Conservation (phyloP, 1,140 invertebrate genomes). For the Mactra quadrangularis region DNA sequence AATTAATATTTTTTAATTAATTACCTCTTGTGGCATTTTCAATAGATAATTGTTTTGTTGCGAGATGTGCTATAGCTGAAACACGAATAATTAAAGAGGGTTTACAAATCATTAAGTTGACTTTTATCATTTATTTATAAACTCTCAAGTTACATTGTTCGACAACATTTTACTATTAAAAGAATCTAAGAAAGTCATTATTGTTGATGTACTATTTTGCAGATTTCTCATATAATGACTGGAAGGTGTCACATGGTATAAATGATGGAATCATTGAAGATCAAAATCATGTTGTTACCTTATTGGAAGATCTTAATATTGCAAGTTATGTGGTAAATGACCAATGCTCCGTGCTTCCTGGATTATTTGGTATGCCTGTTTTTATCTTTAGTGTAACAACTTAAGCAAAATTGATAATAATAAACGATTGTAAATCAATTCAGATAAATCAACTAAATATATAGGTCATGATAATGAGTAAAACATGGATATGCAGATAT, state of each 20-base stretch:
- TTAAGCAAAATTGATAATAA: background rate
- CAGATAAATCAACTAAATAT: background rate
- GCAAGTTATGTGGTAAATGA: background rate
- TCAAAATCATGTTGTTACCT: background rate
- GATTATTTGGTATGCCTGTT: background rate
- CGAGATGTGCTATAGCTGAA: too few species aligned
- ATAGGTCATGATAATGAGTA: background rate
- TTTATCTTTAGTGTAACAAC: background rate
- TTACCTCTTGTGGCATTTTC: too few species aligned
- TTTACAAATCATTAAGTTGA: too few species aligned
- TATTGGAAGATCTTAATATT: slow-evolving; percentile 12
- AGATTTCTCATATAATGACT: slow-evolving; percentile 9
- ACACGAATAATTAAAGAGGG: too few species aligned
- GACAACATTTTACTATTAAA: too few species aligned
- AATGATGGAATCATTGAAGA: background rate
- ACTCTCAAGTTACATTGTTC: too few species aligned
- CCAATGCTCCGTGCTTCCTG: background rate
- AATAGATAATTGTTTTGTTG: too few species aligned
- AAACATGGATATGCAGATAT: background rate
- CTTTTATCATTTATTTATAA: too few species aligned
- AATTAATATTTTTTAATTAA: too few species aligned
- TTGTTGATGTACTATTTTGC: too few species aligned
- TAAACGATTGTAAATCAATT: background rate
- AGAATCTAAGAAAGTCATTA: too few species aligned
- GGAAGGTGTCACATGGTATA: background rate